Evolutionary conservation across 53 echinoderm and acorn worm species (phyloP), one percentile per base, ranked within the genome.

Genomic region (Henricia sp.): DNA sequence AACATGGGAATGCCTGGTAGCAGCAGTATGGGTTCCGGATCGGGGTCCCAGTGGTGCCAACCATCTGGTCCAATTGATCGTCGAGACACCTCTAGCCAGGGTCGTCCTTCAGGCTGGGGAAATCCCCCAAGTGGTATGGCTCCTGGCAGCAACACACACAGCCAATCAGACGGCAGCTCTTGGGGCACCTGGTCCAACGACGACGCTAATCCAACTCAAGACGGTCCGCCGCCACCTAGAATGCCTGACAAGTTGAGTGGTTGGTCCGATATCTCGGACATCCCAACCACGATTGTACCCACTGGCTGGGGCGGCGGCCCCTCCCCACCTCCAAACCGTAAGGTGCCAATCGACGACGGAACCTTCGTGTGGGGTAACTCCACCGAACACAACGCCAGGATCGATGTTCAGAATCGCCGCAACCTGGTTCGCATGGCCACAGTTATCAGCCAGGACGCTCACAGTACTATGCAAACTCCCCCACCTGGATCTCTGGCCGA

Each of bases 381-480:
- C 41, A 68, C 28, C 36, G 94, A 99, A 82, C 99, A 99, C 87
- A 99, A 99, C 55, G 76, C 89, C 58, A 82, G 93, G 63, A 69
- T 95, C 6, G 88, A 85, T 14, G 87, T 87, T 64, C 89, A 87
- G 73, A 70, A 73, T 75, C 87, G 88, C 2, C 84, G 83, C 71
- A 93, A 90, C 67, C 50, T 87, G 50, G 83, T 80, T 37, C 91
- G 91, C 62, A 37, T 89, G 73, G 83, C 84, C 77, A 74, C 88
- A 58, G 70, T 78, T 68, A 70, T 83, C 52, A 83, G 83, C 71
- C 86, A 86, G 70, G 91, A 88, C 42, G 66, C 86, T 30, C 90
- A 86, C 92, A 99, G 99, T 99, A 99, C 99, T 99, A 99, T 99
- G 99, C 99, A 99, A 99, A 85, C 92, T 62, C 91, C 88, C 42